These are phyloP conservation scores for Hydractinia echinata DNA, from an alignment of 30 jellyfish, hydroid and myxozoan species.

Conservation along the genomic window DNA sequence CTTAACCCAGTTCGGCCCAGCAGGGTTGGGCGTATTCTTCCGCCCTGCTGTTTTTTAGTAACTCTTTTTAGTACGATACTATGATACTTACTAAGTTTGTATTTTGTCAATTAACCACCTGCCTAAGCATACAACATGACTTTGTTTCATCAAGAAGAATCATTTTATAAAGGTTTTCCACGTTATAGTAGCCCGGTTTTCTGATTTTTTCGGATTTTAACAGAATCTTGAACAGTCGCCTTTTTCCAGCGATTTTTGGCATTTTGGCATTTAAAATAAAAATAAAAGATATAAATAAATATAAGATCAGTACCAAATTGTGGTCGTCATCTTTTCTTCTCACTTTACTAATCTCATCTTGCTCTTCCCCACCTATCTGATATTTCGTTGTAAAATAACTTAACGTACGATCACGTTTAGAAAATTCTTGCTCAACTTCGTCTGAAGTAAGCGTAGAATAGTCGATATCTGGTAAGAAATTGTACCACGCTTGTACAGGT, in stretches of 20 bases:
- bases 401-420: conserved; percentile 76
- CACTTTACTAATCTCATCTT: conserved; percentile 34
- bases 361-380: conserved; percentile 52
- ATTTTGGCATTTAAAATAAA: not conserved
- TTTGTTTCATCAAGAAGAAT: too few species aligned
- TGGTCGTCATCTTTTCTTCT: conserved; percentile 52
- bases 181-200: too few species aligned
- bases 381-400: conserved; percentile 62
- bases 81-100: too few species aligned
- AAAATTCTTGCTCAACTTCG: conserved; percentile 84
- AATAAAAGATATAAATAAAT: not conserved
- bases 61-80: too few species aligned
- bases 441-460: conserved; percentile 73
- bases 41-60: too few species aligned
- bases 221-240: too few species aligned
- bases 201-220: too few species aligned
- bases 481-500: conserved; percentile 96
- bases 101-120: too few species aligned
- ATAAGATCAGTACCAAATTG: conserved; percentile 46
- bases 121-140: too few species aligned
- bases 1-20: too few species aligned
- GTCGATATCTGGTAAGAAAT: conserved; percentile 69
- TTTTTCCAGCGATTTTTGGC: not conserved
- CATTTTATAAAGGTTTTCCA: too few species aligned
- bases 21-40: too few species aligned